Evolutionary conservation across 2,113 vertebrate genomes (phyloP).

Genomic region (Calidris pygmaea): DNA sequence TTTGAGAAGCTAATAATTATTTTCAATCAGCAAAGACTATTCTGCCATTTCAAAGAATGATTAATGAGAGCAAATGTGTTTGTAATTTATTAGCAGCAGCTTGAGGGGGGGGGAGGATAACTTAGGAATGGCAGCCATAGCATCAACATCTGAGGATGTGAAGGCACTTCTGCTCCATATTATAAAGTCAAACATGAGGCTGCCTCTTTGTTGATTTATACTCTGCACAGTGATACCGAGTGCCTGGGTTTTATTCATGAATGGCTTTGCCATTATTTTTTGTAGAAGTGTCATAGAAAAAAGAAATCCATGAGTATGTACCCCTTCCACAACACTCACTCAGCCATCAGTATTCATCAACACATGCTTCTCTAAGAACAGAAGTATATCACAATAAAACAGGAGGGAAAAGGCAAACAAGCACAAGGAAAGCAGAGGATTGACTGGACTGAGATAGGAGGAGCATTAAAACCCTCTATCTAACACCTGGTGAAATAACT

Average conservation of each 20-base stretch:
- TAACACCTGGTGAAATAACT: not conserved
- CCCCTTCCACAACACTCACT: not conserved
- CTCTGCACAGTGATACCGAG: not conserved
- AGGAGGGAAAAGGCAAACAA: constrained; percentile 10
- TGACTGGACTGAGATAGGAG: constrained; percentile 10
- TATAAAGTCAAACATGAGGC: constrained; percentile 50
- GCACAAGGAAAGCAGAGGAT: not conserved
- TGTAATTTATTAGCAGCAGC: constrained; percentile 59
- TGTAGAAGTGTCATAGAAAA: not conserved
- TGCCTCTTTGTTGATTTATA: constrained; percentile 55
- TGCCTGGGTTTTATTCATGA: constrained; percentile 48
- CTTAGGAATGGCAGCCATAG: constrained; percentile 34
- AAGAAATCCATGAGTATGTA: not conserved
- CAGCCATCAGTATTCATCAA: not conserved
- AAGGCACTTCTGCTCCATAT: constrained; percentile 50
- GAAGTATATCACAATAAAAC: constrained; percentile 36
- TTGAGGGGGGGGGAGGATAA: not conserved
- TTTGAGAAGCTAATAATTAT: constrained; percentile 77
- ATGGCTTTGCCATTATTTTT: constrained; percentile 30
- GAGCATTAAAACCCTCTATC: not conserved
- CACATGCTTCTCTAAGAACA: not conserved
- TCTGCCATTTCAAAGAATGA: constrained; percentile 74
- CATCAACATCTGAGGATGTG: constrained; percentile 51
- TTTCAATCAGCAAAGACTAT: constrained; percentile 76
- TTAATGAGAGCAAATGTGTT: constrained; percentile 73